Conservation (phyloP, 2,888 invertebrate species). For the Eucera pruinosa region DNA sequence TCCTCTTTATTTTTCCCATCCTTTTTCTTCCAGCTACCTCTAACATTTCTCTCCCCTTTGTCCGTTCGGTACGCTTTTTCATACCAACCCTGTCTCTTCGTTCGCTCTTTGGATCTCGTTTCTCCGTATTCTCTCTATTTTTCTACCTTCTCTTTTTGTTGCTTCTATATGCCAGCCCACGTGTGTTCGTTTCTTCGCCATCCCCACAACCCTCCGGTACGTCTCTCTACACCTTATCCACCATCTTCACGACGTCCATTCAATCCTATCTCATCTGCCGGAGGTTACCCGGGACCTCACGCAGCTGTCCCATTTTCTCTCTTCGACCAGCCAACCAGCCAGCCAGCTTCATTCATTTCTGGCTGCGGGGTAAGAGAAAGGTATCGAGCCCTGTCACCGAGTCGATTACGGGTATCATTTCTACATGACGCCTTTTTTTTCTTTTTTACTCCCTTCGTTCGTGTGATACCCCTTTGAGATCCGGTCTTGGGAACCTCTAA, state of each 20-base stretch:
- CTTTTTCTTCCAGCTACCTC: background rate
- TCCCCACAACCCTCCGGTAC: background rate
- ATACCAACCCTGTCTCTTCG: constrained; percentile 25
- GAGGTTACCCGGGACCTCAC: constrained; percentile 50
- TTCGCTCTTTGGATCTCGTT: constrained; percentile 27
- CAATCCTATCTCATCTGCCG: constrained; percentile 69
- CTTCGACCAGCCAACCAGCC: constrained; percentile 6
- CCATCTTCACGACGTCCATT: constrained; percentile 67
- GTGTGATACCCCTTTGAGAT: background rate
- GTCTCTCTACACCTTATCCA: constrained; percentile 57
- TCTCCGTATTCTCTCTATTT: constrained; percentile 11
- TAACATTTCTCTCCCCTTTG: background rate
- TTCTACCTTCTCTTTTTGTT: constrained; percentile 8
- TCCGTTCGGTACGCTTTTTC: constrained; percentile 12
- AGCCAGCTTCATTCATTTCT: constrained; percentile 58
- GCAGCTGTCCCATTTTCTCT: constrained; percentile 51
- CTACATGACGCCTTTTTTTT: background rate
- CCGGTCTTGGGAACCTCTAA: background rate
- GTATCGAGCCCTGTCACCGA: constrained; percentile 1
- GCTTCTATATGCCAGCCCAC: background rate
- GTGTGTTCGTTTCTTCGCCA: constrained; percentile 14
- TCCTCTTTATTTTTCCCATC: background rate
- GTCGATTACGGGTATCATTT: constrained; percentile 49
- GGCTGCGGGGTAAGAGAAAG: background rate
- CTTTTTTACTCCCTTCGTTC: no score